phyloP scores from a whole-genome alignment of 1,140 invertebrate species.

The Sycobia sp. region DNA sequence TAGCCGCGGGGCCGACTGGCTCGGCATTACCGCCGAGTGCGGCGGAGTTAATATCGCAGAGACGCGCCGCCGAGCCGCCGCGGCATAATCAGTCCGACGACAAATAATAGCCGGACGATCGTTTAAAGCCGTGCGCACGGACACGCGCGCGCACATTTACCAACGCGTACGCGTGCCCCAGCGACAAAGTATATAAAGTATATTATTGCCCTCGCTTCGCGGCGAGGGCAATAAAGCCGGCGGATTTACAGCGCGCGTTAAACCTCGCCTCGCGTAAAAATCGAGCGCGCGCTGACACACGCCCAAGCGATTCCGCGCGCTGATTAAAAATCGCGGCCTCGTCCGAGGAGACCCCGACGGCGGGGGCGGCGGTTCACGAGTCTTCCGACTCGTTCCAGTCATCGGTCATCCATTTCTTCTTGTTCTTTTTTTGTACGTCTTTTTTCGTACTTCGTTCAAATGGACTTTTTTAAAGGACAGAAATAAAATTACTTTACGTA shows the following conservation, averaged over 20 bases:
- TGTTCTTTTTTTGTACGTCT: no score
- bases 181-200: slow-evolving; percentile 23
- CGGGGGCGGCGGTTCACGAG: background rate
- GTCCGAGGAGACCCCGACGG: background rate
- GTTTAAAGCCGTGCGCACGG: no score
- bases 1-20: no score
- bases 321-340: background rate
- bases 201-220: slow-evolving; percentile 9
- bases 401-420: no score
- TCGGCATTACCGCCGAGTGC: slow-evolving; percentile 20
- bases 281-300: slow-evolving; percentile 11
- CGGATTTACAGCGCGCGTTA: slow-evolving; percentile 27
- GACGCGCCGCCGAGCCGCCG: no score
- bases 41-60: slow-evolving; percentile 27
- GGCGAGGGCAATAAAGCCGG: slow-evolving; percentile 23
- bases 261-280: slow-evolving; percentile 12
- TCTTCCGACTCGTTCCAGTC: background rate
- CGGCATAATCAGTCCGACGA: slow-evolving; percentile 35
- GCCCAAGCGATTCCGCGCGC: no score
- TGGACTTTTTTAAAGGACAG: no score
- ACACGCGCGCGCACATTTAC: no score
- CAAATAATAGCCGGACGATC: slow-evolving; percentile 27
- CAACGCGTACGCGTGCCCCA: background rate
- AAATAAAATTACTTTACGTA: no score
- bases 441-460: no score